A percentile compares a stretch with the other conserved stretches of the same genome.
phyloP scores from a whole-genome alignment of 2,888 invertebrate genomes.

The Lasiommata megera region DNA sequence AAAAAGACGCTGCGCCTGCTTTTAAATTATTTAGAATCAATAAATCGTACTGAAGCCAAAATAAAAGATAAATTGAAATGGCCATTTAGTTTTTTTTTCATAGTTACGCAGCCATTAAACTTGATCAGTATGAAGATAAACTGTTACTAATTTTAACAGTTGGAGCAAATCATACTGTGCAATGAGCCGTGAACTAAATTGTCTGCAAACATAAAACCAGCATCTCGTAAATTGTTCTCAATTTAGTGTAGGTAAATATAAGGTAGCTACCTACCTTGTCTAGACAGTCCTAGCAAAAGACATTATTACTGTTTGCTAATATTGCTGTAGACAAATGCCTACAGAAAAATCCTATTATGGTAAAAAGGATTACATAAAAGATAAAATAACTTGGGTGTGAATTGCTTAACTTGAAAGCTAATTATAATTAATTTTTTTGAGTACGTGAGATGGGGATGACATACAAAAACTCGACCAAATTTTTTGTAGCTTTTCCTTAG shows the following conservation, averaged over 20 bases:
- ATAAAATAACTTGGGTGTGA: no score
- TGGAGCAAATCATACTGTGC: constrained; percentile 46
- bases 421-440: no score
- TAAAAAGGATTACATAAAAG: no score
- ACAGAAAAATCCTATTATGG: no score
- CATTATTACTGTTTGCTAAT: constrained; percentile 27
- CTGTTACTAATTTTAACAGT: constrained; percentile 23
- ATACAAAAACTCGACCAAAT: no score
- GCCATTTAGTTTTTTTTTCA: constrained; percentile 18
- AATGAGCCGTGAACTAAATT: constrained; percentile 67
- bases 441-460: no score
- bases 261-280: constrained; percentile 17
- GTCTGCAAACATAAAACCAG: constrained; percentile 66
- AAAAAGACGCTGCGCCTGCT: constrained; percentile 11
- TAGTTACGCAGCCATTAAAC: constrained; percentile 9
- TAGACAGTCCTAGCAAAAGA: constrained; percentile 22
- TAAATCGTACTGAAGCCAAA: constrained; percentile 15
- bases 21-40: constrained; percentile 21
- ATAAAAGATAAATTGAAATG: constrained; percentile 17
- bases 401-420: no score
- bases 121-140: constrained; percentile 25
- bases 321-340: background rate
- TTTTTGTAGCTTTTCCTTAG: no score
- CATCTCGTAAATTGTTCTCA: constrained; percentile 70
- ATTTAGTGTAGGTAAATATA: constrained; percentile 43